Evolutionary conservation across 1,140 invertebrate genomes (phyloP).

Genomic region (Protaetia brevitarsis): DNA sequence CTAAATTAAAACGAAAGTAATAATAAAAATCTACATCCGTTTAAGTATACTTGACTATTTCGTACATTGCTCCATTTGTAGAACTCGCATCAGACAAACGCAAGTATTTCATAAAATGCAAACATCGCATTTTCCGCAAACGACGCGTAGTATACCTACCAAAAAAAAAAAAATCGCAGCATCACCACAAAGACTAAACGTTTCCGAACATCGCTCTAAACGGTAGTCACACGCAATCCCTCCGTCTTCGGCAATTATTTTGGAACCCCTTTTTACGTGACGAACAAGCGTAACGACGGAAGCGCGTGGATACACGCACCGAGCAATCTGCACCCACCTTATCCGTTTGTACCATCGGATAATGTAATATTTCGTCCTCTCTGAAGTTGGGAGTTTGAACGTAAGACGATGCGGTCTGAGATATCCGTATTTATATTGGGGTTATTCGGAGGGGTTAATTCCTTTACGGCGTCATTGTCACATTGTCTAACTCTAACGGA

Average conservation of each 20-base stretch:
- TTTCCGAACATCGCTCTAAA: not conserved
- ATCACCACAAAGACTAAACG: not conserved
- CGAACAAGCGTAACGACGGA: constrained; percentile 6
- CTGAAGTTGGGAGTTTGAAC: not conserved
- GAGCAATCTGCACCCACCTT: not conserved
- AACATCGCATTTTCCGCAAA: too few relatives aligned
- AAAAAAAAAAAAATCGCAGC: not conserved
- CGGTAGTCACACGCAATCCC: not conserved
- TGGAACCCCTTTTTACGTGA: constrained; percentile 5
- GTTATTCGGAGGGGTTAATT: constrained; percentile 8
- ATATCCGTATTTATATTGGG: constrained; percentile 6
- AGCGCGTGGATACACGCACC: not conserved
- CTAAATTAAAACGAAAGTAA: too few relatives aligned
- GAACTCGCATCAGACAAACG: too few relatives aligned
- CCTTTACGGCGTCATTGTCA: not conserved
- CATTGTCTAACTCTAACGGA: not conserved
- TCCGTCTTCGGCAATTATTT: not conserved
- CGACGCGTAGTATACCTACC: too few relatives aligned
- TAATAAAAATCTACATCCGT: too few relatives aligned
- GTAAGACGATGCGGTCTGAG: not conserved
- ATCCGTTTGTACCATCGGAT: too few relatives aligned
- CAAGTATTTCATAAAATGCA: too few relatives aligned
- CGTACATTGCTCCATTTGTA: too few relatives aligned
- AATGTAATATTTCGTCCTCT: not conserved
- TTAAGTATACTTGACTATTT: too few relatives aligned